These are phyloP conservation scores for Hippoglossus hippoglossus DNA, from an alignment of 2,797 vertebrate species.

Conservation along the genomic window DNA sequence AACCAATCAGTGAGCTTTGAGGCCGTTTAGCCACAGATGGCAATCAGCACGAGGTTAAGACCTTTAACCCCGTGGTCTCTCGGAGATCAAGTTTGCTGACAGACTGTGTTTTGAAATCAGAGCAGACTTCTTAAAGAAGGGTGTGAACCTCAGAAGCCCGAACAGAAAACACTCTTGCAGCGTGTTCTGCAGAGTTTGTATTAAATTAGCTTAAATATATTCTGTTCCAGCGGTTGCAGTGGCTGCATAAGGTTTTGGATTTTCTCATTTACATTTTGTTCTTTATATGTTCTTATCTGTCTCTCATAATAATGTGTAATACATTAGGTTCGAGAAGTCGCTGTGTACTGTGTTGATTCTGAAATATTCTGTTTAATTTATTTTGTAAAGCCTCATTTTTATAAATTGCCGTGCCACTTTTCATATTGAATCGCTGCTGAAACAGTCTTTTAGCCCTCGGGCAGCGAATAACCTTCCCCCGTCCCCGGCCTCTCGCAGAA, in stretches of 20 bases:
- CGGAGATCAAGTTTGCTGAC: slow-evolving; percentile 54
- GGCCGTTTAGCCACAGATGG: slow-evolving; percentile 52
- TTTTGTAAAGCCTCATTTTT: slow-evolving; percentile 57
- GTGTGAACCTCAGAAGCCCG: slow-evolving; percentile 24
- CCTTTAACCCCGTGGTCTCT: slow-evolving; percentile 56
- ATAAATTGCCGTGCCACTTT: slow-evolving; percentile 64
- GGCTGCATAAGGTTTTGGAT: neutral
- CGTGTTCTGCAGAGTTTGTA: slow-evolving; percentile 13
- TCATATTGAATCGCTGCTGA: slow-evolving; percentile 67
- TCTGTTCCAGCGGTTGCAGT: slow-evolving; percentile 7
- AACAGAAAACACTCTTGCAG: slow-evolving; percentile 24
- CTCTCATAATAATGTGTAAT: slow-evolving; percentile 20
- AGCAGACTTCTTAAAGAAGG: slow-evolving; percentile 45
- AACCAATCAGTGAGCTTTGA: slow-evolving; percentile 1
- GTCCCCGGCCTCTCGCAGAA: slow-evolving; percentile 58
- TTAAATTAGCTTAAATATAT: slow-evolving; percentile 24
- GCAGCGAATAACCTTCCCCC: slow-evolving; percentile 66
- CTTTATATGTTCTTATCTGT: neutral
- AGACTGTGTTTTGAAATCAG: slow-evolving; percentile 68
- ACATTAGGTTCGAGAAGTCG: slow-evolving; percentile 32
- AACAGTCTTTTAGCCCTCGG: slow-evolving; percentile 66
- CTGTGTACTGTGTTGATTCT: neutral
- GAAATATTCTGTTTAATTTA: slow-evolving; percentile 47
- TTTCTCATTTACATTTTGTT: slow-evolving; percentile 15
- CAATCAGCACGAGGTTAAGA: slow-evolving; percentile 61